Evolutionary conservation across 2,797 vertebrate genomes (phyloP).

Genomic region (Pseudomugil gertrudae): DNA sequence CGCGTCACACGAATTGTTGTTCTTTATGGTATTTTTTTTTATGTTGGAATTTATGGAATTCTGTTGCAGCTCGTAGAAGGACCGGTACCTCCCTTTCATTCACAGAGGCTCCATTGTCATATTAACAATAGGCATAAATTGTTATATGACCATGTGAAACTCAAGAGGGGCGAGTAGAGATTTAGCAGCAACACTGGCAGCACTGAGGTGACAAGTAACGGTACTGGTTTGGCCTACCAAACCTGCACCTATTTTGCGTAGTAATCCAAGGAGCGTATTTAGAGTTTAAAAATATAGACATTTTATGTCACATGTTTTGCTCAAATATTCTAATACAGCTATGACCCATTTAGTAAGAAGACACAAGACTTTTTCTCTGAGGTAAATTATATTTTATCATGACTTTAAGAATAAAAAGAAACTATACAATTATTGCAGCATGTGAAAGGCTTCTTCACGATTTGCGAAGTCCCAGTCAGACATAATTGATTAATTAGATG

Average conservation of each 20-base stretch:
- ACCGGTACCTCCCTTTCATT: slow-evolving; percentile 38
- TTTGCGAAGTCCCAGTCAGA: not conserved
- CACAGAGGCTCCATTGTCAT: slow-evolving; percentile 71
- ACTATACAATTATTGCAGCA: not conserved
- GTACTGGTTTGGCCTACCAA: too few relatives aligned
- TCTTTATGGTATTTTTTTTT: slow-evolving; percentile 24
- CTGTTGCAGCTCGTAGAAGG: slow-evolving; percentile 29
- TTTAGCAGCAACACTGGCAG: slow-evolving; percentile 24
- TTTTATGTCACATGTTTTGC: not conserved
- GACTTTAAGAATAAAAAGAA: not conserved
- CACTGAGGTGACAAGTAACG: slow-evolving; percentile 7
- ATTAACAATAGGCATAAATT: slow-evolving; percentile 64
- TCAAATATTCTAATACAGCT: not conserved
- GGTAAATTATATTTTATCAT: not conserved
- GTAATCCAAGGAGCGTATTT: not conserved
- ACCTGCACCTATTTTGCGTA: slow-evolving; percentile 25
- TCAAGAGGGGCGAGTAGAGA: slow-evolving; percentile 15
- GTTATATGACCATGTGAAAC: slow-evolving; percentile 61
- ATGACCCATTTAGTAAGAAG: not conserved
- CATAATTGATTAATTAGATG: not conserved
- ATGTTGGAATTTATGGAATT: slow-evolving; percentile 66
- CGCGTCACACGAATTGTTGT: not conserved
- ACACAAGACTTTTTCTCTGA: not conserved
- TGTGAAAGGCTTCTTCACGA: not conserved
- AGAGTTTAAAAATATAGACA: not conserved